These are phyloP conservation scores for Agrochola macilenta DNA, from an alignment of 2,888 invertebrate genomes.

Conservation along the genomic window DNA sequence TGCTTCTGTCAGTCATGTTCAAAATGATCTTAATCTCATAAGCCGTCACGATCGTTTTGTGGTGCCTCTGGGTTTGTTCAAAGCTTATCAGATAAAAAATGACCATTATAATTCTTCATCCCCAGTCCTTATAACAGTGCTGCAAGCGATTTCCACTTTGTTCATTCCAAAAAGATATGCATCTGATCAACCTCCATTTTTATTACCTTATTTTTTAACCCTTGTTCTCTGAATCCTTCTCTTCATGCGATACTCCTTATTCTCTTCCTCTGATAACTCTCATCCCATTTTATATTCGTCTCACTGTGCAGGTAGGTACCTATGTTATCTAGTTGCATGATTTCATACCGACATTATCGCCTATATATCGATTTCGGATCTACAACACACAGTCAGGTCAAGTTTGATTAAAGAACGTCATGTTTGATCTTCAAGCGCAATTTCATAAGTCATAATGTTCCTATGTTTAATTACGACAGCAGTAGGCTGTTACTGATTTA, in stretches of 20 bases:
- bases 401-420: background rate
- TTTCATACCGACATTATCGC: no score
- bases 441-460: background rate
- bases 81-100: background rate
- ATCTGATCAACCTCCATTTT: background rate
- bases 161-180: background rate
- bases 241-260: background rate
- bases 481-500: conserved; percentile 21
- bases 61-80: background rate
- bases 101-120: background rate
- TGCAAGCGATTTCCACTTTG: background rate
- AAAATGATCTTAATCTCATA: conserved; percentile 15
- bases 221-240: background rate
- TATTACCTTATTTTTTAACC: background rate
- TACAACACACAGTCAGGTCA: background rate
- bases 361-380: background rate
- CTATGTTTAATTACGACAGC: conserved; percentile 2
- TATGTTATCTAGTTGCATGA: no score
- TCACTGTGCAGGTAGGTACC: no score
- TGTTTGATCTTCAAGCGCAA: background rate
- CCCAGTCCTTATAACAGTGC: background rate
- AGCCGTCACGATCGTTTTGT: conserved; percentile 4
- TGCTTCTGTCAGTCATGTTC: conserved; percentile 10
- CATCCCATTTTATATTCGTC: background rate
- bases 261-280: background rate